Percentiles rank a stretch among this genome's conserved stretches.
Conservation (phyloP, 1,140 invertebrate species). For the Drosophila funebris region DNA sequence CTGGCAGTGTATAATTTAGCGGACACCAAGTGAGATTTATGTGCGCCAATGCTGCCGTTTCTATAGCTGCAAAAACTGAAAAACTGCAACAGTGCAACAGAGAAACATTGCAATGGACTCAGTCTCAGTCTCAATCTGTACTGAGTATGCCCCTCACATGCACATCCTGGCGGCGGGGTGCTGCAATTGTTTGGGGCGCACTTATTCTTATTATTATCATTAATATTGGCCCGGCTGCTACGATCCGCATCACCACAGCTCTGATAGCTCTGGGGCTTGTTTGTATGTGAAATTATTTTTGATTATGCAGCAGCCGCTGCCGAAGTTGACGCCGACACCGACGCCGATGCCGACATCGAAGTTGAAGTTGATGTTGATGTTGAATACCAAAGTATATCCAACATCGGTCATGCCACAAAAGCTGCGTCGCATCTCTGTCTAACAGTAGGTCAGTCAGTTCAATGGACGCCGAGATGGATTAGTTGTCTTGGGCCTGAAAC, state of each 20-base stretch:
- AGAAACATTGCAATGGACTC: constrained; percentile 3
- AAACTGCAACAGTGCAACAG: background rate
- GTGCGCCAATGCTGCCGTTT: constrained; percentile 78
- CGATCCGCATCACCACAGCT: constrained; percentile 42
- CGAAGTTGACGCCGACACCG: background rate
- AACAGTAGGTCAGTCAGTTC: constrained; percentile 77
- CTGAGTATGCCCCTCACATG: constrained; percentile 36
- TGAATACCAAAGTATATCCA: too few relatives aligned
- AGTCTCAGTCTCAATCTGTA: too few relatives aligned
- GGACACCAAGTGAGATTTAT: constrained; percentile 84
- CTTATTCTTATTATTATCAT: constrained; percentile 82
- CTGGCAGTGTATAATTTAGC: constrained; percentile 83
- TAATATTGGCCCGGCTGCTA: constrained; percentile 67
- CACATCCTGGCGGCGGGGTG: constrained; percentile 57
- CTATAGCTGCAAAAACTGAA: constrained; percentile 21
- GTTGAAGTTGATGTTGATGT: too few relatives aligned
- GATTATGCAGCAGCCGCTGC: constrained; percentile 71
- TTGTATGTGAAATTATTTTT: constrained; percentile 82
- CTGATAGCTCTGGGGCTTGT: constrained; percentile 71
- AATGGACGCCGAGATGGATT: constrained; percentile 71
- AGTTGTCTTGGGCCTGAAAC: constrained; percentile 4
- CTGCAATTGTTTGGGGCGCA: constrained; percentile 76
- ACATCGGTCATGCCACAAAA: background rate
- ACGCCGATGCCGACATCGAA: background rate
- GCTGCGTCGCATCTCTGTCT: constrained; percentile 34